These are phyloP conservation scores for Pheosia gnoma DNA, from an alignment of 2,888 invertebrate genomes.

Conservation along the genomic window DNA sequence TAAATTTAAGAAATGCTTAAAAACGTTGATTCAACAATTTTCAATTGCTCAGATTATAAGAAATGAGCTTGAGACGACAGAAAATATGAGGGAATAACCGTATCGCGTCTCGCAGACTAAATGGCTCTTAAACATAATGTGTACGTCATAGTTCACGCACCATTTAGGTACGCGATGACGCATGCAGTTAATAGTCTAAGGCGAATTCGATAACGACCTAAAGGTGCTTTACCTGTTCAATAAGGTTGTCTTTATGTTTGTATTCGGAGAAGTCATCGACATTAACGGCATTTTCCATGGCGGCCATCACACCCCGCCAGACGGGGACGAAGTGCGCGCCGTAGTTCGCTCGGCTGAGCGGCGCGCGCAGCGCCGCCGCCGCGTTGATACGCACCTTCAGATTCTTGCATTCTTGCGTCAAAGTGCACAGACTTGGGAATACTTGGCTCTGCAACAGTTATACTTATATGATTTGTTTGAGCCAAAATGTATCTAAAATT, in stretches of 20 bases:
- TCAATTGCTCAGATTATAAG: no score
- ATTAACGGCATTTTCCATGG: constrained; percentile 90
- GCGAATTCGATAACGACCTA: not conserved
- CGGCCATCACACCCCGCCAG: constrained; percentile 89
- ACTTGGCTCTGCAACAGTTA: constrained; percentile 80
- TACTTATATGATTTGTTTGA: no score
- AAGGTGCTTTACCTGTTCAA: constrained; percentile 87
- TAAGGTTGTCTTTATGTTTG: constrained; percentile 92
- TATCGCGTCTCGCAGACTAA: no score
- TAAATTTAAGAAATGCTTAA: no score
- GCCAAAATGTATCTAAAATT: no score
- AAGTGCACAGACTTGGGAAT: constrained; percentile 85
- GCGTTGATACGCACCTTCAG: constrained; percentile 96
- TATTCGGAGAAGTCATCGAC: constrained; percentile 93
- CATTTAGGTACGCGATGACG: not conserved
- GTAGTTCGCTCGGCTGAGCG: constrained; percentile 85
- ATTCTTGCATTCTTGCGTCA: constrained; percentile 90
- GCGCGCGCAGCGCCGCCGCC: constrained; percentile 88
- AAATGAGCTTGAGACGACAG: no score
- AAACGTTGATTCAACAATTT: no score
- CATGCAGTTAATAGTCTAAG: not conserved
- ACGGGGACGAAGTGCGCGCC: constrained; percentile 84
- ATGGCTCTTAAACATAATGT: not conserved
- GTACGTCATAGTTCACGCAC: not conserved
- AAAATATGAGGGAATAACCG: no score